These are phyloP conservation scores for Pissodes strobi DNA, from an alignment of 1,140 invertebrate species.

Conservation along the genomic window DNA sequence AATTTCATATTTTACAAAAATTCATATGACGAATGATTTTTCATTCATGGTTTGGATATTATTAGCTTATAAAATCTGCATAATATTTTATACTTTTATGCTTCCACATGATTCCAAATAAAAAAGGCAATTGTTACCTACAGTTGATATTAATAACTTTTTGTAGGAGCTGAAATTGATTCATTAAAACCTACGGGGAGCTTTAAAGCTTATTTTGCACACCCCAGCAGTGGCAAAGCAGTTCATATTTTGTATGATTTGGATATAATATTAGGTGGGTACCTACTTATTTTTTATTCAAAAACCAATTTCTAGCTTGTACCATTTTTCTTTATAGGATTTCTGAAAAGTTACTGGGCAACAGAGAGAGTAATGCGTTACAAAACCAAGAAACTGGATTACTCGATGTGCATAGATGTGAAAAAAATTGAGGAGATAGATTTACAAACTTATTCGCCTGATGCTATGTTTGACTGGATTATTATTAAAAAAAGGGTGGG, in stretches of 20 bases:
- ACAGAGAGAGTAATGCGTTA: not conserved
- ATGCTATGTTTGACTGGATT: constrained; percentile 18
- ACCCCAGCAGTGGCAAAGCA: not conserved
- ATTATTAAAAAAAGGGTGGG: constrained; percentile 27
- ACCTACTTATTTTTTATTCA: no score
- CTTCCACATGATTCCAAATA: no score
- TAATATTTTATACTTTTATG: no score
- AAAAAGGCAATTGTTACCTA: no score
- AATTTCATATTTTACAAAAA: no score
- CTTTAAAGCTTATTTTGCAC: constrained; percentile 6
- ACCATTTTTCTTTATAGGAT: no score
- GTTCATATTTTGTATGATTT: constrained; percentile 21
- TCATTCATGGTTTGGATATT: no score
- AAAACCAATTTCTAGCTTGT: no score
- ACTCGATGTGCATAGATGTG: not conserved
- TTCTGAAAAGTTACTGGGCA: constrained; percentile 19
- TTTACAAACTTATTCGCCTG: not conserved
- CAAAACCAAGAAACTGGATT: constrained; percentile 1
- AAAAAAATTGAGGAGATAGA: constrained; percentile 9
- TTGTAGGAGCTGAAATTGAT: constrained; percentile 19
- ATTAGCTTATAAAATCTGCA: no score
- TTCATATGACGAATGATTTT: no score
- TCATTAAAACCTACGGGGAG: not conserved
- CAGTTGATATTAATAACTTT: no score
- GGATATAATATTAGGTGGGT: constrained; percentile 18